Percentiles rank a stretch among this genome's conserved stretches.
These are phyloP conservation scores for Mesoligia furuncula DNA, from an alignment of 2,888 invertebrate genomes.

Conservation along the genomic window DNA sequence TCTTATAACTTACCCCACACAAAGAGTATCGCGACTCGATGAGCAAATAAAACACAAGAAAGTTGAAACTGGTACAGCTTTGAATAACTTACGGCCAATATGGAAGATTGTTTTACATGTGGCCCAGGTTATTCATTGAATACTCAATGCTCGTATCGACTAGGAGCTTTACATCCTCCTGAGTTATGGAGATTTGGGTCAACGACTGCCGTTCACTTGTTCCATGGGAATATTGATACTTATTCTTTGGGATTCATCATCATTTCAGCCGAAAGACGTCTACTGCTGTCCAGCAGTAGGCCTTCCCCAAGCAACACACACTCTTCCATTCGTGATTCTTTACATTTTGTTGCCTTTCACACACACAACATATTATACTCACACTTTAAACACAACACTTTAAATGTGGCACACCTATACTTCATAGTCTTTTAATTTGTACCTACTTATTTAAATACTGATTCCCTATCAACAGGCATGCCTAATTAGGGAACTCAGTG, in stretches of 20 bases:
- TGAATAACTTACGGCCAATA: slow-evolving; percentile 88
- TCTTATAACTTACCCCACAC: slow-evolving; percentile 55
- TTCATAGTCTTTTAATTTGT: no score
- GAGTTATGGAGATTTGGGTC: slow-evolving; percentile 46
- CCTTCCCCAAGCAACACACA: no score
- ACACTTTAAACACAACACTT: no score
- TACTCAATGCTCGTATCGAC: slow-evolving; percentile 42
- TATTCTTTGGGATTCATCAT: neutral
- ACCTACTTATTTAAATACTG: no score
- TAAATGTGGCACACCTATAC: no score
- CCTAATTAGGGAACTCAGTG: no score
- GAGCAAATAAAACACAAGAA: slow-evolving; percentile 88
- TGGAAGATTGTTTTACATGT: slow-evolving; percentile 78
- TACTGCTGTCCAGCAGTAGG: neutral
- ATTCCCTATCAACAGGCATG: no score
- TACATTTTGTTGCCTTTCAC: no score
- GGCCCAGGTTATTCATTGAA: slow-evolving; percentile 48
- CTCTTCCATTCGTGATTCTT: no score
- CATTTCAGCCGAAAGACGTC: neutral
- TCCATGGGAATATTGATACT: neutral
- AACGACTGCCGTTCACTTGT: slow-evolving; percentile 15
- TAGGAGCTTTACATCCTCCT: slow-evolving; percentile 23
- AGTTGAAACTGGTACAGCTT: slow-evolving; percentile 79
- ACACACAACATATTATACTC: no score
- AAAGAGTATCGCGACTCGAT: slow-evolving; percentile 81